Base-by-base conservation (phyloP, 2,113 vertebrate genomes). In the Ptyas mucosa region DNA sequence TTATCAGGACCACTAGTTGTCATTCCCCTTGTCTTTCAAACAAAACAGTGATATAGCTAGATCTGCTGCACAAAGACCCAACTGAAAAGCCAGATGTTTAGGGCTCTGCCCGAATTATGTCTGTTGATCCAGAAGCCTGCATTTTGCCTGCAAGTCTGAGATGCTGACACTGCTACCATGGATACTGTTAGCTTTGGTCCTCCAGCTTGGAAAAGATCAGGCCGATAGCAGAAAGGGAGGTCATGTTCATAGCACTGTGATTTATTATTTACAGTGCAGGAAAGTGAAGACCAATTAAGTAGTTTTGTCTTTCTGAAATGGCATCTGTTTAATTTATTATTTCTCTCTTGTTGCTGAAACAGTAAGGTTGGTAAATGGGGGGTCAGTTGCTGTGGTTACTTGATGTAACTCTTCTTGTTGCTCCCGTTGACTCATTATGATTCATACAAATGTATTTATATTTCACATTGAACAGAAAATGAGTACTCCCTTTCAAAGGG, bases 301-400 rank as follows among this genome's bases (percentile, higher is more conserved):
- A 88, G 18, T 53, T 88, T 92, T 92, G 85, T 94, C 85, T 90
- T 58, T 58, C 43, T 51, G 43, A 87, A 90, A 90, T 46, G 69
- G 3, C 88, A 88, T 49, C 87, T 24, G 12, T 51, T 51, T 75
- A 58, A 88, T 94, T 90, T 90, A 92, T 94, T 92, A n/a, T 90
- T 89, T 90, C 52, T 92, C 89, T 88, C 89, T 34, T 52, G 18
- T 29, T 88, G 49, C 57, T 88, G 89, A 87, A 87, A 57, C 88
- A 92, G 81, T 85, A 85, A 89, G 88, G 87, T 92, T 86, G 6
- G 91, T 90, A 86, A 91, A 89, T 64, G 64, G 34, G 89, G 55
- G 86, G 64, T 85, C 89, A 91, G 89, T 92, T 94, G 91, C 91
- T 94, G 91, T 91, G 91, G 91, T 94, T 89, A 91, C 91, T 88